A percentile compares a stretch with the other conserved stretches of the same genome.
These are phyloP conservation scores for Cyanoramphus novaezelandiae DNA, from an alignment of 2,113 vertebrate genomes.

Conservation along the genomic window DNA sequence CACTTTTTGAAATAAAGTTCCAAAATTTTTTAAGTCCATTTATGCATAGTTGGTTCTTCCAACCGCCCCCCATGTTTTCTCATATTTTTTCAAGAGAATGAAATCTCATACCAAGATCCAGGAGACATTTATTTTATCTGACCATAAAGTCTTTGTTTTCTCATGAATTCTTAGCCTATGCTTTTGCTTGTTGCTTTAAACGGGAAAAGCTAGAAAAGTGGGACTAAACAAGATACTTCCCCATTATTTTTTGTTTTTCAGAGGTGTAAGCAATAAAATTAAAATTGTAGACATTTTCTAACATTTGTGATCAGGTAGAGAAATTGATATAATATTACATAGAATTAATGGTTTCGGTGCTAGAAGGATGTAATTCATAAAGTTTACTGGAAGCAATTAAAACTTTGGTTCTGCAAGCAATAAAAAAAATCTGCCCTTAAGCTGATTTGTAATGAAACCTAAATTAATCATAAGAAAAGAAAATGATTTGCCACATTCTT, in stretches of 20 bases:
- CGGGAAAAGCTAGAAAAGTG: not conserved
- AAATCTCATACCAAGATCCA: not conserved
- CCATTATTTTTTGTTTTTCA: not conserved
- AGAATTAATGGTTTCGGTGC: not conserved
- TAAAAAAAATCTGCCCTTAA: not conserved
- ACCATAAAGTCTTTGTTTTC: not conserved
- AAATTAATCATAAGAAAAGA: not conserved
- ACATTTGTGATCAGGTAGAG: not conserved
- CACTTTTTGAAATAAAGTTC: not conserved
- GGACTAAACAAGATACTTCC: not conserved
- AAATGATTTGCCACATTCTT: not conserved
- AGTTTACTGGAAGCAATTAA: not conserved
- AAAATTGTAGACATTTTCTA: not conserved
- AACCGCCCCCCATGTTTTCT: not conserved
- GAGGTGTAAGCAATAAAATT: not conserved
- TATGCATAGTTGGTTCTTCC: not conserved
- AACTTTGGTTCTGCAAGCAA: not conserved
- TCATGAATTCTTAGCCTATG: not conserved
- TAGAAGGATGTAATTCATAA: not conserved
- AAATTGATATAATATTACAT: not conserved
- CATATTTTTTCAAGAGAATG: not conserved
- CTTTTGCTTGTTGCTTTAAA: not conserved
- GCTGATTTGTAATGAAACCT: not conserved
- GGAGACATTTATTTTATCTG: not conserved
- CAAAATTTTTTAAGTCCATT: not conserved